Evolutionary conservation across 2,888 invertebrate species (phyloP), one percentile per base, ranked within the genome.

Genomic region (Ophion slaviceki): DNA sequence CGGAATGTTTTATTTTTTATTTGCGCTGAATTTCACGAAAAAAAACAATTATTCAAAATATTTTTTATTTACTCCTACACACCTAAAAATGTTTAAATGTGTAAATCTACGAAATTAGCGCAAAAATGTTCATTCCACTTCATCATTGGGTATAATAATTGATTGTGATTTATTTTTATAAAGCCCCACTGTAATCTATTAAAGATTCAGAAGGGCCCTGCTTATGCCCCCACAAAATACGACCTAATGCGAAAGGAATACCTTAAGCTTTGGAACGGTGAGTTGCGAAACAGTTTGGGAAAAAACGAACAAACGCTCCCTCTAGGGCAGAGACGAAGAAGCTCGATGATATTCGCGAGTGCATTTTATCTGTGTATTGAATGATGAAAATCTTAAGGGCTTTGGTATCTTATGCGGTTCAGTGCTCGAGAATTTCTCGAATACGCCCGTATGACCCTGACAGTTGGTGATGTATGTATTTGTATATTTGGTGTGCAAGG

Each of bases 251-350:
- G 57, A 17, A n/a, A 10, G 14, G 59, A 17, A 40, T 53, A 24
- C 71, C n/a, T 53, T 47, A 62, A 47, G 71, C 77, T 74, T 80
- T 57, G 59, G 74, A 57, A 68, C 57, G 74, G 17, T 77, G 62
- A 72, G 17, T 53, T 17, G 17, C 20, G 61, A 74, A 77, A 68
- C 10, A 68, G 62, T 76, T 72, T 74, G 14, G 77, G 61, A 32
- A 66, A 66, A 71, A 61, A 20, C 32, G 75, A 71, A 71, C 47
- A 72, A 57, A 64, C 45, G 36, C 32, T 24, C 14, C 14, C 67
- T 32, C 74, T 36, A 36, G 70, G 28, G n/a, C n/a, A 17, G 28
- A 70, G 71, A 53, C 67, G 45, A 74, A 79, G 71, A 81, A 72
- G 53, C 40, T 74, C 47, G 2, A 17, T 36, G 76, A 67, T 59